Evolutionary conservation across 2,113 vertebrate species (phyloP).

Genomic region (Melanerpes formicivorus): DNA sequence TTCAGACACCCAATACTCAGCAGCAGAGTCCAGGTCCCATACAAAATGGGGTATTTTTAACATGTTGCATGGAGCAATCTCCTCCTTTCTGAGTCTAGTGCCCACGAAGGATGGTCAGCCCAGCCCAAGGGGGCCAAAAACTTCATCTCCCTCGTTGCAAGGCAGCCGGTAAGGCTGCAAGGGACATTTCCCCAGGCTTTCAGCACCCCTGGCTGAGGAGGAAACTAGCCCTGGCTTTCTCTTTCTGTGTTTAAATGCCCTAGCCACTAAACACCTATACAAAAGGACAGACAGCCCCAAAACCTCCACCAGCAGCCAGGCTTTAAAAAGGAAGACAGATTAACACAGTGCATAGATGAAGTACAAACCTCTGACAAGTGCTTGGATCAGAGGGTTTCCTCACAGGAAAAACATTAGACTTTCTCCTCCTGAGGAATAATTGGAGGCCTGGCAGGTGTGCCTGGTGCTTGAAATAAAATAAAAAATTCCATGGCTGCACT

Average conservation of each 20-base stretch:
- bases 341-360: slow-evolving; percentile 33
- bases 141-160: background rate
- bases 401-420: slow-evolving; percentile 71
- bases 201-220: background rate
- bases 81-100: background rate
- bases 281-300: background rate
- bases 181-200: background rate
- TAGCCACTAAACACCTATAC: background rate
- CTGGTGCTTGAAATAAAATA: slow-evolving; percentile 69
- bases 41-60: background rate
- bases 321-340: slow-evolving; percentile 48
- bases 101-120: background rate
- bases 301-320: background rate
- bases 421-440: slow-evolving; percentile 70
- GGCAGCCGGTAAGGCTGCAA: background rate
- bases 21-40: background rate
- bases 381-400: slow-evolving; percentile 68
- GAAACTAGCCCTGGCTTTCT: background rate
- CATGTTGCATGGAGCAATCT: accelerated
- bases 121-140: background rate
- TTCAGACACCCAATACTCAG: background rate
- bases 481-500: slow-evolving; percentile 63
- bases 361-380: slow-evolving; percentile 45
- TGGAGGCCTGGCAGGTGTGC: slow-evolving; percentile 69
- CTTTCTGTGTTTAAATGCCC: background rate